phyloP scores from a whole-genome alignment of 2,113 vertebrate species.

The Monopterus albus region DNA sequence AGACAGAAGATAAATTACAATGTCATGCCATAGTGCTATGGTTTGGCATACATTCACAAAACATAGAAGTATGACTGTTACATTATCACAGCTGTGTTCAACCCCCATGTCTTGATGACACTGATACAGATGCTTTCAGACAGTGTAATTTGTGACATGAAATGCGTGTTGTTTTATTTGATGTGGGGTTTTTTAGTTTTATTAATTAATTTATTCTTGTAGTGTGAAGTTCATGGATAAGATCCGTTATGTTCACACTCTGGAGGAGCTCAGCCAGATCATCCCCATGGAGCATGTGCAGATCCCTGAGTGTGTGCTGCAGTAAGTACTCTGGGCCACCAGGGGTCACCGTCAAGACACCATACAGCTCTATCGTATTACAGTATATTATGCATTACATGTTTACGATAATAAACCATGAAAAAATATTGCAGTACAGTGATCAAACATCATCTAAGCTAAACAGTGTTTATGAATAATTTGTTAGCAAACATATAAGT shows the following conservation, averaged over 20 bases:
- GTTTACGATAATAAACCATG: neutral
- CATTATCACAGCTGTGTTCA: too few species aligned
- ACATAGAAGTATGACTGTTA: neutral
- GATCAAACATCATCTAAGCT: too few species aligned
- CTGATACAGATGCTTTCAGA: neutral
- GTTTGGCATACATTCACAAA: neutral
- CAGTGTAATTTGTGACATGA: neutral
- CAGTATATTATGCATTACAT: neutral
- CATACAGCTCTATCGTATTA: neutral
- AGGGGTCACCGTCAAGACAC: constrained; percentile 37
- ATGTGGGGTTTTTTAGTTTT: too few species aligned
- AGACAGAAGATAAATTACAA: neutral
- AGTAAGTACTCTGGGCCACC: constrained; percentile 85
- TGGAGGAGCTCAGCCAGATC: constrained; percentile 89
- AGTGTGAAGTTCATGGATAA: constrained; percentile 96
- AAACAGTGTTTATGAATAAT: constrained; percentile 15
- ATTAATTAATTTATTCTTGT: too few species aligned
- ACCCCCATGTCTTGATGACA: neutral
- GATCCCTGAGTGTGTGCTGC: constrained; percentile 92
- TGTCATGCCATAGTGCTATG: neutral
- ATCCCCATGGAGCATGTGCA: constrained; percentile 97
- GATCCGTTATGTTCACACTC: constrained; percentile 91
- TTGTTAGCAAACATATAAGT: too few species aligned
- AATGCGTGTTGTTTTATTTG: neutral
- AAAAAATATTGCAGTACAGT: neutral